Evolutionary conservation across 2,797 vertebrate genomes (phyloP).

Genomic region (Hephaestus fuliginosus): DNA sequence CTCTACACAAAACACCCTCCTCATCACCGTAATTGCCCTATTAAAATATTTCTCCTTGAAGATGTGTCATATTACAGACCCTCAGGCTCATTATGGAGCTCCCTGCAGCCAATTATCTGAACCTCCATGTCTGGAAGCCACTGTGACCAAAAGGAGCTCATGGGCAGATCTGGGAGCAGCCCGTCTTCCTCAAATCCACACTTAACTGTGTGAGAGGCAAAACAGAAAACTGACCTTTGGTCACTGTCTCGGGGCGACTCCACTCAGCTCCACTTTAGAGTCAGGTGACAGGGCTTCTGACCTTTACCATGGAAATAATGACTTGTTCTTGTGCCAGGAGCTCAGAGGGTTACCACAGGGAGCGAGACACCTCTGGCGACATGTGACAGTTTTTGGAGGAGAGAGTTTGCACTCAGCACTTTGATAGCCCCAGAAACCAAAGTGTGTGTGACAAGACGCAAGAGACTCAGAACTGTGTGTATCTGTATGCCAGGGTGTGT

Average conservation of each 20-base stretch:
- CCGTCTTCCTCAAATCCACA: conserved; percentile 47
- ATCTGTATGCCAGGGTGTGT: conserved; percentile 39
- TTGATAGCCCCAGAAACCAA: conserved; percentile 81
- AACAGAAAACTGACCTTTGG: conserved; percentile 83
- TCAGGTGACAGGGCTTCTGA: conserved; percentile 83
- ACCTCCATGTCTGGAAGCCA: conserved; percentile 70
- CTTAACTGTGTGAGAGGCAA: conserved; percentile 60
- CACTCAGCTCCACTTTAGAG: conserved; percentile 76
- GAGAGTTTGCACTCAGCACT: conserved; percentile 82
- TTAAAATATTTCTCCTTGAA: conserved; percentile 81
- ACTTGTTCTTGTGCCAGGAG: conserved; percentile 82
- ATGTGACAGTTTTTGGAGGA: conserved; percentile 81
- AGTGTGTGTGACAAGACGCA: conserved; percentile 81
- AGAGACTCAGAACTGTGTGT: conserved; percentile 73
- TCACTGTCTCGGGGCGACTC: conserved; percentile 77
- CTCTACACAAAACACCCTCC: conserved; percentile 73
- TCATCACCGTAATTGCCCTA: conserved; percentile 82
- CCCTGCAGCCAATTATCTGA: conserved; percentile 84
- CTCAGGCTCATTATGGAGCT: conserved; percentile 81
- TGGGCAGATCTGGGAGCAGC: conserved; percentile 77
- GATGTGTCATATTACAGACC: conserved; percentile 82
- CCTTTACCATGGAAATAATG: conserved; percentile 86
- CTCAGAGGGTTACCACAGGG: conserved; percentile 75
- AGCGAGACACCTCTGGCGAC: conserved; percentile 80
- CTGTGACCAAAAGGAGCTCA: conserved; percentile 68